Base-by-base conservation (phyloP, 2,113 vertebrate genomes). In the Tamias sibiricus region DNA sequence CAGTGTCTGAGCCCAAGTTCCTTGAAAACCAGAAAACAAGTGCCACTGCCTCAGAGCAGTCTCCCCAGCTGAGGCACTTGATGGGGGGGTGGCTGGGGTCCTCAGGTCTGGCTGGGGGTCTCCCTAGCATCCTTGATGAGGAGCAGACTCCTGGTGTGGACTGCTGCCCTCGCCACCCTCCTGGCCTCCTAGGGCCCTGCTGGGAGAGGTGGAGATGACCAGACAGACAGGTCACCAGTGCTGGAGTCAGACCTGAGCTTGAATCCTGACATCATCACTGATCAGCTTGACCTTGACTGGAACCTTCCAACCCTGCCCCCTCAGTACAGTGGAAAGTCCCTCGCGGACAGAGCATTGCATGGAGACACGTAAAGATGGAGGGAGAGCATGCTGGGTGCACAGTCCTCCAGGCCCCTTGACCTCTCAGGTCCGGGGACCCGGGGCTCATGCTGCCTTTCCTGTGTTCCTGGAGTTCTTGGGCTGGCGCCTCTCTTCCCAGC, bases 31-130 rank as follows among this genome's bases (percentile, higher is more conserved):
- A 8, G 24, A 28, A 40, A 69, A 54, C 10, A 22, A 14, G 64
- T n/a, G n/a, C 40, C 4, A 0, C 30, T 2, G 5, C n/a, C 30
- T 10, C 54, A 1, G 42, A 77, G 4, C 54, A 13, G n/a, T 17
- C 8, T 37, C 42, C 52, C 49, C 49, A 11, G 9, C 11, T 6
- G 0, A 10, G 69, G 35, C 69, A 68, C 0, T 0, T 0, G 4
- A 19, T 16, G 49, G 16, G 26, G 28, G 28, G 40, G n/a, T n/a
- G 11, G 80, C 57, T 42, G 13, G 14, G 64, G 11, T 66, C 12
- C 32, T 87, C 37, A 8, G 47, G 30, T 40, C 71, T 28, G 66
- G 13, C 54, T 71, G 22, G 24, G 68, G 47, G 75, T 20, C 7
- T 52, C 68, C 19, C 24, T 28, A 30, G 4, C 16, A 0, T 57